Conservation (phyloP, 2,113 vertebrate species). For the Taurulus bubalis region DNA sequence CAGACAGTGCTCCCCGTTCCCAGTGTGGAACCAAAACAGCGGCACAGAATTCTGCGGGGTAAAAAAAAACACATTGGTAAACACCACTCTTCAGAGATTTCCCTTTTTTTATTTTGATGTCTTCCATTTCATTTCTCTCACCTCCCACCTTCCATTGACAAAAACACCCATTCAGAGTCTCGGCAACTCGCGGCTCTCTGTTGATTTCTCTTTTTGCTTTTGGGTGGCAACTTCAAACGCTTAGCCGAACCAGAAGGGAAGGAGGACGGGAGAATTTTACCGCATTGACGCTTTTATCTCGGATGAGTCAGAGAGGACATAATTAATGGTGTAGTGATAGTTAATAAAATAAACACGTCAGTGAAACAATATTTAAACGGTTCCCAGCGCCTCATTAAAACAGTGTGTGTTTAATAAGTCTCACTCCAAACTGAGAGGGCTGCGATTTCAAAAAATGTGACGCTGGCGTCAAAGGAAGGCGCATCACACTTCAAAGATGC, state of each 20-base stretch:
- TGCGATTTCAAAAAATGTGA: background rate
- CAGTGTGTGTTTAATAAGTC: slow-evolving; percentile 14
- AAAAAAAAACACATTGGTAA: slow-evolving; percentile 50
- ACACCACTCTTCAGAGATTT: slow-evolving; percentile 62
- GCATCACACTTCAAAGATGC: slow-evolving; percentile 2
- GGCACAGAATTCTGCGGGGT: slow-evolving; percentile 43
- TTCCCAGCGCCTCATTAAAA: slow-evolving; percentile 29
- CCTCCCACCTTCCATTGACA: slow-evolving; percentile 66
- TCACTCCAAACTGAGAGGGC: slow-evolving; percentile 13
- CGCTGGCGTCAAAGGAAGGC: background rate
- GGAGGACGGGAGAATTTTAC: slow-evolving; percentile 11
- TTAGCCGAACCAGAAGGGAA: slow-evolving; percentile 23
- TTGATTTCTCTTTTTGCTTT: slow-evolving; percentile 40
- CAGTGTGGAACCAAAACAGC: slow-evolving; percentile 63
- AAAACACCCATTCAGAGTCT: slow-evolving; percentile 45
- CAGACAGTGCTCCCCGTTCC: slow-evolving; percentile 67
- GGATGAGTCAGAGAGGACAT: slow-evolving; percentile 50
- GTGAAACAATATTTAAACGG: slow-evolving; percentile 36
- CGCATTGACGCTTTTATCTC: slow-evolving; percentile 58
- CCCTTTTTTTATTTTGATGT: slow-evolving; percentile 52
- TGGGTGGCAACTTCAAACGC: slow-evolving; percentile 55
- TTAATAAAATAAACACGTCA: slow-evolving; percentile 31
- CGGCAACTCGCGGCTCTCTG: slow-evolving; percentile 26
- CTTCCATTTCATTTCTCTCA: slow-evolving; percentile 64
- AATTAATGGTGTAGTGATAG: slow-evolving; percentile 31